Percentiles rank a stretch among this genome's conserved stretches.
Conservation (phyloP, 2,888 invertebrate genomes). For the Euspilapteryx auroguttella region DNA sequence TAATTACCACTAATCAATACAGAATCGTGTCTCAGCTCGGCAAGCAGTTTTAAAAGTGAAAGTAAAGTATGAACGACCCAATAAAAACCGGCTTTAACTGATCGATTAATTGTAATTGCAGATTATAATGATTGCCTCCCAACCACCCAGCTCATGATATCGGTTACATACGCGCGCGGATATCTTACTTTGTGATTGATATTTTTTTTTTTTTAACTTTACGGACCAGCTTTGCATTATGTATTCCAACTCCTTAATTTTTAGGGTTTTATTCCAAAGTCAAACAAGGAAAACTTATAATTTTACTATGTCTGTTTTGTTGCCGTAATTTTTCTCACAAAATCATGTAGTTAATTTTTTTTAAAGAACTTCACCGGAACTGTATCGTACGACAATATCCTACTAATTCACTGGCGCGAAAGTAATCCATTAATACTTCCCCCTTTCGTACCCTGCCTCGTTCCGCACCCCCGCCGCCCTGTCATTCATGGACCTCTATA, state of each 20-base stretch:
- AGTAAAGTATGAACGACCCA: conserved; percentile 12
- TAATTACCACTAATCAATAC: too few relatives aligned
- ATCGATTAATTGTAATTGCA: conserved; percentile 3
- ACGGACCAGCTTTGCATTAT: too few relatives aligned
- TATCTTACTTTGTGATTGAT: too few relatives aligned
- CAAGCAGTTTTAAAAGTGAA: conserved; percentile 22
- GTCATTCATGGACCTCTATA: conserved; percentile 59
- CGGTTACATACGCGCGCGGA: neutral
- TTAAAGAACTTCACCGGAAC: conserved; percentile 46
- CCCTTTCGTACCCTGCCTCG: conserved; percentile 13
- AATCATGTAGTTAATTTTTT: too few relatives aligned
- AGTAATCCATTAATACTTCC: conserved; percentile 57
- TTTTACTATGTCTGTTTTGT: too few relatives aligned
- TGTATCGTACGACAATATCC: conserved; percentile 56
- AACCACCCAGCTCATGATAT: too few relatives aligned
- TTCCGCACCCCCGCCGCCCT: conserved; percentile 13
- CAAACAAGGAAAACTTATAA: too few relatives aligned
- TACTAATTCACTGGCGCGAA: conserved; percentile 58
- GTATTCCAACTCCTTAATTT: too few relatives aligned
- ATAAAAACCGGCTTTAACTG: conserved; percentile 15
- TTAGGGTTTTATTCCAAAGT: too few relatives aligned
- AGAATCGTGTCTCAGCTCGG: too few relatives aligned
- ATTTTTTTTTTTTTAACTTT: too few relatives aligned
- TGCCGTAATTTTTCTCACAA: too few relatives aligned
- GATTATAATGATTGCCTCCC: neutral